Evolutionary conservation across 2,797 vertebrate species (phyloP).

Genomic region (Amblyraja radiata): DNA sequence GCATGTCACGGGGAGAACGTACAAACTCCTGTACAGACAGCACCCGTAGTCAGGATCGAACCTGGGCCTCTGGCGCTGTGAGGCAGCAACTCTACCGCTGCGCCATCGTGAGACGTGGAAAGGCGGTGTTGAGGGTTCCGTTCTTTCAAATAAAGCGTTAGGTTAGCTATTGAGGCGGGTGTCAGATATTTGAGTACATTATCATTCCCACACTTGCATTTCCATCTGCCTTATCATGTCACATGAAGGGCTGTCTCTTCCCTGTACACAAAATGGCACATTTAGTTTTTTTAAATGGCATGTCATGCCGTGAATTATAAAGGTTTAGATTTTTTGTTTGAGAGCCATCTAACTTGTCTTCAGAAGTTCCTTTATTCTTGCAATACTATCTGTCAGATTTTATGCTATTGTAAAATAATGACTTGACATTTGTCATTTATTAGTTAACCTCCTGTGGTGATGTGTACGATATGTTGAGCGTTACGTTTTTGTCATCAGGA

Average conservation of each 20-base stretch:
- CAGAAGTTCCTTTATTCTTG: constrained; percentile 5
- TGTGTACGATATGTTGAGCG: background rate
- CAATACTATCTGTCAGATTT: background rate
- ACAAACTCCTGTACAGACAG: too few relatives aligned
- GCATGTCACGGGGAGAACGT: too few relatives aligned
- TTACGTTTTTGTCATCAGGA: background rate
- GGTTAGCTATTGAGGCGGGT: background rate
- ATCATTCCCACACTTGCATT: background rate
- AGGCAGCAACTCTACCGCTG: too few relatives aligned
- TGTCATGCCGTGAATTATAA: background rate
- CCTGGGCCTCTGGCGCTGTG: too few relatives aligned
- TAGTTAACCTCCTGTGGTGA: constrained; percentile 11
- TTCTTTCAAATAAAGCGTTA: background rate
- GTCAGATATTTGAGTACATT: background rate
- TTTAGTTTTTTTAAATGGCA: constrained; percentile 16
- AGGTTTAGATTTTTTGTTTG: background rate
- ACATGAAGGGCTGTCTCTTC: background rate
- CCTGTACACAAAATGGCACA: background rate
- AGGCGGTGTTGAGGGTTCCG: too few relatives aligned
- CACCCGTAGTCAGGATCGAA: too few relatives aligned
- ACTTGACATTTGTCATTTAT: constrained; percentile 19
- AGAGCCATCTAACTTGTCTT: background rate
- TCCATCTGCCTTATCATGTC: background rate
- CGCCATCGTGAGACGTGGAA: too few relatives aligned
- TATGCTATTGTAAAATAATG: constrained; percentile 4